These are phyloP conservation scores for Plagodis pulveraria DNA, from an alignment of 2,888 invertebrate genomes.

Conservation along the genomic window DNA sequence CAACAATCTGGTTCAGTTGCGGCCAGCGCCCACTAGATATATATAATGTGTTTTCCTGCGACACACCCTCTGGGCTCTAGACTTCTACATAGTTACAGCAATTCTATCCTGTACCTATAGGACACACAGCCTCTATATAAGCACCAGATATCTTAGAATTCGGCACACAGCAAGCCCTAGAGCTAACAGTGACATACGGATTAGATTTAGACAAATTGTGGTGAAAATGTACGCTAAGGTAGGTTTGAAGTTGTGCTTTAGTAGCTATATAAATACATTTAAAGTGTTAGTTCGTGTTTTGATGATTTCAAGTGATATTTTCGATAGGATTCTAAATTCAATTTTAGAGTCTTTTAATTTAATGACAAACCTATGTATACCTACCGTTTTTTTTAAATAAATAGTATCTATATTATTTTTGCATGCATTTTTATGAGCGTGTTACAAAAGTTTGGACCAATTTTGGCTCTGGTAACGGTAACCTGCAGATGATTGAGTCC, in stretches of 20 bases:
- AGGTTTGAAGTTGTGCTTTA: slow-evolving; percentile 37
- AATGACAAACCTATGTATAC: no score
- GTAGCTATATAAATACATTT: slow-evolving; percentile 1
- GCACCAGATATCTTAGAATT: slow-evolving; percentile 72
- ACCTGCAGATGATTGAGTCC: no score
- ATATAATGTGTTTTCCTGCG: slow-evolving; percentile 62
- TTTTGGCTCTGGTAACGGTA: no score
- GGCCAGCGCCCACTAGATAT: slow-evolving; percentile 70
- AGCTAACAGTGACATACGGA: slow-evolving; percentile 66
- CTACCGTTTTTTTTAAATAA: no score
- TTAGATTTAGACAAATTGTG: slow-evolving; percentile 59
- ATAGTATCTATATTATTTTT: no score
- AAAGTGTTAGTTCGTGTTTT: neutral
- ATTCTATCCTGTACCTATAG: slow-evolving; percentile 63
- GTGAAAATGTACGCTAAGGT: slow-evolving; percentile 80
- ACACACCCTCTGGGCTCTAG: slow-evolving; percentile 56
- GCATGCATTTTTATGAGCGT: no score
- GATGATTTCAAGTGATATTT: slow-evolving; percentile 1
- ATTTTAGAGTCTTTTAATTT: neutral
- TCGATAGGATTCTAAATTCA: neutral
- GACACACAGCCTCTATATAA: slow-evolving; percentile 76
- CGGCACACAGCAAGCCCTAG: slow-evolving; percentile 77
- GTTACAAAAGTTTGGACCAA: no score
- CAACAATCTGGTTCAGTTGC: slow-evolving; percentile 59
- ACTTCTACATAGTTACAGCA: no score